A percentile compares a stretch with the other conserved stretches of the same genome.
These are phyloP conservation scores for Pegoplata infirma DNA, from an alignment of 2,888 invertebrate species.

Conservation along the genomic window DNA sequence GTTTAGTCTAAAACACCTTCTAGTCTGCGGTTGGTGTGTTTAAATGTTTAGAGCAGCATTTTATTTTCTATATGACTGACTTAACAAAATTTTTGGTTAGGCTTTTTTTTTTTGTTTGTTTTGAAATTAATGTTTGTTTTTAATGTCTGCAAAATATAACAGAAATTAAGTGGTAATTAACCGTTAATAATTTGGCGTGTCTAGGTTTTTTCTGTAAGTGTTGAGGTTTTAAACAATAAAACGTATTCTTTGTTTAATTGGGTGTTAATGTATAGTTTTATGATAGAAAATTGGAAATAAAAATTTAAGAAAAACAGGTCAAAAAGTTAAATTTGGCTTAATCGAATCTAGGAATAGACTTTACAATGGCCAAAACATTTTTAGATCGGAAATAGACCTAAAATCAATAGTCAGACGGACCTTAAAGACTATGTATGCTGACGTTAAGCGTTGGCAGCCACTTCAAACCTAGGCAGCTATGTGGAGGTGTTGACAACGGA, in stretches of 20 bases:
- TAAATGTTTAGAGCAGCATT: not conserved
- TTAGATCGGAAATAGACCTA: no score
- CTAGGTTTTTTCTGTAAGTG: not conserved
- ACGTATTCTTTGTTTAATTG: not conserved
- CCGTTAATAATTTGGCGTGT: slow-evolving; percentile 18
- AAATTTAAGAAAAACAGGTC: no score
- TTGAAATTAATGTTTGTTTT: not conserved
- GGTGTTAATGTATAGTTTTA: slow-evolving; percentile 5
- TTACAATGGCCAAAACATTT: no score
- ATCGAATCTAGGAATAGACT: no score
- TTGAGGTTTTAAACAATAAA: not conserved
- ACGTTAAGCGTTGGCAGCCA: no score
- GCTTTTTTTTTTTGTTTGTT: not conserved
- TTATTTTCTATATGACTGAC: not conserved
- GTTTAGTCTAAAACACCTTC: no score
- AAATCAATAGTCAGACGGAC: no score
- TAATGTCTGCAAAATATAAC: not conserved
- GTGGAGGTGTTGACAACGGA: no score
- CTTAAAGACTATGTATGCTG: no score
- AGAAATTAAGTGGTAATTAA: not conserved
- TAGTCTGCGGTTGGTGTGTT: not conserved
- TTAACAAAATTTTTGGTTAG: not conserved
- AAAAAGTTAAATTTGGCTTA: no score
- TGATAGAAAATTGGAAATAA: not conserved
- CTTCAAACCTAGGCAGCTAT: no score